These are phyloP conservation scores for Naja naja DNA, from an alignment of 2,113 vertebrate species.

Conservation along the genomic window DNA sequence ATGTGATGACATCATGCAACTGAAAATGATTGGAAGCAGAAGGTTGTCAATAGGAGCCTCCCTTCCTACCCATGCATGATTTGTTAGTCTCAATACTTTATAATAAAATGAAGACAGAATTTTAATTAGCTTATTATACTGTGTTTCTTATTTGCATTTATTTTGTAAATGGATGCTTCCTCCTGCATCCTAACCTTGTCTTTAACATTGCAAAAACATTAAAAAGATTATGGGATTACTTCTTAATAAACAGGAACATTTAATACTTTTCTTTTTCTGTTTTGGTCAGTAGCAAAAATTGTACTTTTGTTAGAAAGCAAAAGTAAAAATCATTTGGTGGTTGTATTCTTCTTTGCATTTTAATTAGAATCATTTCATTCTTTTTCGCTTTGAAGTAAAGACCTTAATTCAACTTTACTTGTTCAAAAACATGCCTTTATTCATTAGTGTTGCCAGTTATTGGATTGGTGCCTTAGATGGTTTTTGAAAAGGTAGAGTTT, in stretches of 20 bases:
- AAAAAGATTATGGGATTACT: neutral
- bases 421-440: neutral
- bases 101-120: neutral
- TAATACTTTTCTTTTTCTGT: neutral
- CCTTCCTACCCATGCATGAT: neutral
- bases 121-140: neutral
- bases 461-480: neutral
- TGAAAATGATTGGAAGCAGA: neutral
- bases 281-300: neutral
- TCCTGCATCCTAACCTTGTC: neutral
- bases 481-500: constrained; percentile 19
- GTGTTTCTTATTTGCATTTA: neutral
- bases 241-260: neutral
- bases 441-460: constrained; percentile 6
- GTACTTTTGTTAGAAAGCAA: neutral
- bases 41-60: neutral
- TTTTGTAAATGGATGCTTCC: neutral
- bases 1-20: neutral
- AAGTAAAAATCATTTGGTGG: constrained; percentile 19
- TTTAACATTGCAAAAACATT: neutral
- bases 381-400: neutral
- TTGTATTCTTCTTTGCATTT: constrained; percentile 27
- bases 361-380: constrained; percentile 10
- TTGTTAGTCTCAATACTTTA: neutral
- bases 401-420: neutral